Percentiles rank a stretch among this genome's conserved stretches.
Conservation (phyloP, 2,797 vertebrate species). For the Onychomys leucogaster region DNA sequence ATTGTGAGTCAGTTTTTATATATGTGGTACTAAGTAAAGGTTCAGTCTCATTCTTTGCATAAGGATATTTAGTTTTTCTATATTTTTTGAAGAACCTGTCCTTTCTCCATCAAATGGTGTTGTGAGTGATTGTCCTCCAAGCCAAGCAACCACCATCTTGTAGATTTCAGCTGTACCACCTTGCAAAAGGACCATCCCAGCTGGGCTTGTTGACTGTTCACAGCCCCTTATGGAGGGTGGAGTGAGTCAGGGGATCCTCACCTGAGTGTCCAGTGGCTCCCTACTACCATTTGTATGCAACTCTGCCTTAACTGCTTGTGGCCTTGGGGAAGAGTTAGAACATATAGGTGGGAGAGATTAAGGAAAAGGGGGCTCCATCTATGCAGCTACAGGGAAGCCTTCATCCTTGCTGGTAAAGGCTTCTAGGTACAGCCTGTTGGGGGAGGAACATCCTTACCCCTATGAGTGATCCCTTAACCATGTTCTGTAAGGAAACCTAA, state of each 20-base stretch:
- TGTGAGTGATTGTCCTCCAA: background rate
- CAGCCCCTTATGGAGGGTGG: no score
- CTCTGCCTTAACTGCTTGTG: background rate
- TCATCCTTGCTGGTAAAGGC: background rate
- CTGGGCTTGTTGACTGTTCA: background rate
- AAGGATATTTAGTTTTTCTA: background rate
- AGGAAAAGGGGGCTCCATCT: background rate
- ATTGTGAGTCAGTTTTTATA: slow-evolving; percentile 3
- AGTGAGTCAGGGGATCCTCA: background rate
- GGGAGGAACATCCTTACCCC: background rate
- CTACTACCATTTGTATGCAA: background rate
- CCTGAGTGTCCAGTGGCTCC: background rate
- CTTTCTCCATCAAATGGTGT: background rate
- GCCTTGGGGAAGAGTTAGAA: background rate
- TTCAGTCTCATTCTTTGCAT: background rate
- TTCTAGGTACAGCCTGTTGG: background rate
- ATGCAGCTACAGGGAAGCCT: background rate
- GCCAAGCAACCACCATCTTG: background rate
- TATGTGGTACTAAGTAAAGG: background rate
- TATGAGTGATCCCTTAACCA: background rate
- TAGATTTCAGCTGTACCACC: background rate
- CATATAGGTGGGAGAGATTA: no score
- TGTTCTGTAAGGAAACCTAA: background rate
- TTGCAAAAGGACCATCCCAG: background rate
- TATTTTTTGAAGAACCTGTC: background rate